phyloP scores from a whole-genome alignment of 2,797 vertebrate genomes.

The Hoplostethus atlanticus region DNA sequence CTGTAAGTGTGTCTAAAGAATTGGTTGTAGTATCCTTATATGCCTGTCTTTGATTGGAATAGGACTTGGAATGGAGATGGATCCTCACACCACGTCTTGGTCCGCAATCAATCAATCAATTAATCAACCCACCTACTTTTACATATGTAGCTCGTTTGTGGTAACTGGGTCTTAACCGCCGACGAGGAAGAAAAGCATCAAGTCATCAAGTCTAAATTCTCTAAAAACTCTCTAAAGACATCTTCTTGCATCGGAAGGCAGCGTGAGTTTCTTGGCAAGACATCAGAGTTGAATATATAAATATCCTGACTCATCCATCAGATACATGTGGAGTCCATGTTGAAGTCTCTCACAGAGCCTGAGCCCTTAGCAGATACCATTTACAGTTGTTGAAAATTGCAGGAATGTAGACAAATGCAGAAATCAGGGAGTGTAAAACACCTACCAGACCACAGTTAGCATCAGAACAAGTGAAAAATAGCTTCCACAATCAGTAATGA shows the following conservation, averaged over 20 bases:
- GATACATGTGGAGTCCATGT: slow-evolving; percentile 25
- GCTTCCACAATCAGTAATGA: background rate
- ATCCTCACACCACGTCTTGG: slow-evolving; percentile 31
- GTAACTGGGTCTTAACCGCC: slow-evolving; percentile 8
- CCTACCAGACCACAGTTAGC: background rate
- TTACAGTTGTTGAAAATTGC: slow-evolving; percentile 27
- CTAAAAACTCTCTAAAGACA: slow-evolving; percentile 10
- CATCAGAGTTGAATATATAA: slow-evolving; percentile 40
- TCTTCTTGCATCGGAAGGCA: slow-evolving; percentile 16
- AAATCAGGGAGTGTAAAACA: slow-evolving; percentile 21
- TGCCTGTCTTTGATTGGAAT: slow-evolving; percentile 37
- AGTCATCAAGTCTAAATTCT: slow-evolving; percentile 16
- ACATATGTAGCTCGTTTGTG: slow-evolving; percentile 20
- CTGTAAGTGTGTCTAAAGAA: slow-evolving; percentile 23
- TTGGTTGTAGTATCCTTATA: slow-evolving; percentile 2
- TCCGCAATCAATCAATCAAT: slow-evolving; percentile 52
- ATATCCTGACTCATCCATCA: slow-evolving; percentile 56
- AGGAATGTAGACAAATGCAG: slow-evolving; percentile 21
- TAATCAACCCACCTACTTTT: slow-evolving; percentile 38
- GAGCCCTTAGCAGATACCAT: slow-evolving; percentile 28
- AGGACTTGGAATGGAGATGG: slow-evolving; percentile 35
- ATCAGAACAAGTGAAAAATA: slow-evolving; percentile 15
- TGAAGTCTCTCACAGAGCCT: slow-evolving; percentile 5
- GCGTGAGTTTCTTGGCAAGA: slow-evolving; percentile 44
- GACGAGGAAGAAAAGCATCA: slow-evolving; percentile 10